Conservation (phyloP, 2,797 vertebrate species). For the Spinus olivaceus region DNA sequence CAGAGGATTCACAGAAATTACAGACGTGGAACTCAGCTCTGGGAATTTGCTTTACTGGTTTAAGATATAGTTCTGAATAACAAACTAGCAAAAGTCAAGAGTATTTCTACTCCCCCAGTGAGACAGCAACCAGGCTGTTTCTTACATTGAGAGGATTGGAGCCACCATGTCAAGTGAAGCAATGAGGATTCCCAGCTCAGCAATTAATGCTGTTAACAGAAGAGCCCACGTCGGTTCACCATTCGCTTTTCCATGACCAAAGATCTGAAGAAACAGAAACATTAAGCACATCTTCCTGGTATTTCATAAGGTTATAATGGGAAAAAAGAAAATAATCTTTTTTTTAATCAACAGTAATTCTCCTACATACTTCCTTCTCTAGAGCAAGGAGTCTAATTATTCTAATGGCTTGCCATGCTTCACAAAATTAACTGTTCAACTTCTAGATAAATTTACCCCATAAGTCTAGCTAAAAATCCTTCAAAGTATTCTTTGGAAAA, state of each 20-base stretch:
- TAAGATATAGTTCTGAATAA: background rate
- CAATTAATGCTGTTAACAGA: slow-evolving; percentile 91
- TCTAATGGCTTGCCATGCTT: background rate
- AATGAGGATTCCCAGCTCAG: slow-evolving; percentile 96
- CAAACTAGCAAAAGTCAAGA: background rate
- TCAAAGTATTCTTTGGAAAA: background rate
- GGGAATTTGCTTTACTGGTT: background rate
- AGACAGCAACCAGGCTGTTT: background rate
- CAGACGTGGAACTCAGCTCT: background rate
- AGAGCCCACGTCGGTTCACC: slow-evolving; percentile 97
- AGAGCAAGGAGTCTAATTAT: background rate
- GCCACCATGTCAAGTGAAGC: slow-evolving; percentile 98
- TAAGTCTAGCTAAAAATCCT: background rate
- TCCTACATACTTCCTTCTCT: background rate
- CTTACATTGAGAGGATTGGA: slow-evolving; percentile 99
- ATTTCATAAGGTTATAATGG: background rate
- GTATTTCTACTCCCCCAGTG: fast-evolving
- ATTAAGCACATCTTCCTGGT: background rate
- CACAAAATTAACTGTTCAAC: background rate
- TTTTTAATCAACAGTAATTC: background rate
- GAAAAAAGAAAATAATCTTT: background rate
- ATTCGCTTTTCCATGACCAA: slow-evolving; percentile 93
- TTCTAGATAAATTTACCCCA: background rate
- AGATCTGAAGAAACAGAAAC: slow-evolving; percentile 78
- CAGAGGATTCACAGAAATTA: background rate